phyloP scores from a whole-genome alignment of 2,888 invertebrate species.

The Rotaria socialis region DNA sequence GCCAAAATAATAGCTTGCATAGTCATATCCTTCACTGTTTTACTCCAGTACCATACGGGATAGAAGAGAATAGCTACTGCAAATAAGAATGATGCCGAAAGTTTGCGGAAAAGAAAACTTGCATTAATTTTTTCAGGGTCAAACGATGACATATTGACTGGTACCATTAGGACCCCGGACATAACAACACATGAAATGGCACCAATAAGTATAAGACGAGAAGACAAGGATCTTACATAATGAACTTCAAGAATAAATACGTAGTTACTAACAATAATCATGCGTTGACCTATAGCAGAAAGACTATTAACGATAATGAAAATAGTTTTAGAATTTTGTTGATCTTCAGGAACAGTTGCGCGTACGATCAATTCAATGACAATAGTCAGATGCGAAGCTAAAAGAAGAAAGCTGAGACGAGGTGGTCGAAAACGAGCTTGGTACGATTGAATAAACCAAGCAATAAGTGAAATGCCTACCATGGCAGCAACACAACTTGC shows the following conservation, averaged over 20 bases:
- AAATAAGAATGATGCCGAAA: not conserved
- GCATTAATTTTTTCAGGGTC: not conserved
- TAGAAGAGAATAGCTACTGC: not conserved
- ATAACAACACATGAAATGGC: not conserved
- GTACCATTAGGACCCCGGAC: not conserved
- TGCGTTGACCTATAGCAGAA: not conserved
- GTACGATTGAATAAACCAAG: not conserved
- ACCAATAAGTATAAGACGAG: not conserved
- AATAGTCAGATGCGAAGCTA: not conserved
- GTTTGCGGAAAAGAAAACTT: not conserved
- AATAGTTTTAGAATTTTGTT: not conserved
- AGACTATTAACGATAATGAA: not conserved
- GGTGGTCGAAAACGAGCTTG: not conserved
- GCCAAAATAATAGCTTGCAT: not conserved
- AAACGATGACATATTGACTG: not conserved
- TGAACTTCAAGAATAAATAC: not conserved
- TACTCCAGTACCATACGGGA: not conserved
- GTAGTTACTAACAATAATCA: not conserved
- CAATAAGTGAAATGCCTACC: not conserved
- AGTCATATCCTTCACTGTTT: not conserved
- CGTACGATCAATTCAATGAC: not conserved
- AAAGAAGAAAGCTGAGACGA: not conserved
- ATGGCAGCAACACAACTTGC: not conserved
- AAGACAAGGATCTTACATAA: too few species aligned
- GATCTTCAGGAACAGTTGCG: not conserved